Evolutionary conservation across 2,888 invertebrate species (phyloP).

Genomic region (Oeneis ivallda): DNA sequence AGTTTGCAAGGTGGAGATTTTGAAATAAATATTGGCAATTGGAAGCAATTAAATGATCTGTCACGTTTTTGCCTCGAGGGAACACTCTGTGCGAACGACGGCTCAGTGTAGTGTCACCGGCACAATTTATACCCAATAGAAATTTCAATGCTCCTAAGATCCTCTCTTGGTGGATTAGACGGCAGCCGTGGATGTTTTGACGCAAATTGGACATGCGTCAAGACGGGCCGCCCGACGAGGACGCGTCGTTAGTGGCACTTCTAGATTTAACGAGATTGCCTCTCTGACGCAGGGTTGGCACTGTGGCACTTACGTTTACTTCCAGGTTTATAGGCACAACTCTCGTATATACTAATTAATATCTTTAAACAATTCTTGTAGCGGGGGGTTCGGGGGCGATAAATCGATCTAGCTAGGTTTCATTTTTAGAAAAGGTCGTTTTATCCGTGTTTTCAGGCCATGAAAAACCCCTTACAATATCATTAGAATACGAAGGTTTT

Average conservation of each 20-base stretch:
- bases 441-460: too few species aligned
- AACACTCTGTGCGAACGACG: conserved; percentile 2
- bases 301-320: neutral
- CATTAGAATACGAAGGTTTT: too few species aligned
- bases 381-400: too few species aligned
- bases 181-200: conserved; percentile 48
- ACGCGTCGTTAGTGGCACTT: conserved; percentile 54
- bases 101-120: neutral
- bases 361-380: too few species aligned
- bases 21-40: conserved; percentile 8
- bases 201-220: conserved; percentile 74
- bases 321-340: conserved; percentile 21
- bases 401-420: too few species aligned
- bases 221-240: conserved; percentile 40
- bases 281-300: conserved; percentile 52
- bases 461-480: too few species aligned
- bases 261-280: conserved; percentile 65
- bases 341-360: neutral
- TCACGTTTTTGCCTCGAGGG: conserved; percentile 12
- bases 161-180: conserved; percentile 35
- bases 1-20: neutral
- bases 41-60: conserved; percentile 15
- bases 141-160: conserved; percentile 33
- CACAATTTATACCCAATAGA: conserved; percentile 19
- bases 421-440: too few species aligned